phyloP scores from a whole-genome alignment of 2,797 vertebrate genomes.

The Salmo trutta region DNA sequence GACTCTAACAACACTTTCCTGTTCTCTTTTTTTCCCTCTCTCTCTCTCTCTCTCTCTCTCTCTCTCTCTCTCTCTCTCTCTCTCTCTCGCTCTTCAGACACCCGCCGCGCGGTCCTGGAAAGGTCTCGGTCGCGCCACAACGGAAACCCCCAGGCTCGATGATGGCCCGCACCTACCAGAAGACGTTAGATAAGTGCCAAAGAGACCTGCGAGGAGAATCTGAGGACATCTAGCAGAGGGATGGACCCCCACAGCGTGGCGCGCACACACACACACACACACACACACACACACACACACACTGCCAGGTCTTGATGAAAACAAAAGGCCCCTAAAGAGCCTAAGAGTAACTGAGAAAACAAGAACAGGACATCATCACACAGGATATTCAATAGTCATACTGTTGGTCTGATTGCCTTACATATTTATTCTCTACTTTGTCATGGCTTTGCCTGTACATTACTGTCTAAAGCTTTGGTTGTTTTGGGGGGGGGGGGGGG shows the following conservation, averaged over 20 bases:
- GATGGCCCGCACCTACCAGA: slow-evolving; percentile 73
- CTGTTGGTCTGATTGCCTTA: slow-evolving; percentile 57
- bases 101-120: slow-evolving; percentile 89
- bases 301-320: slow-evolving; percentile 28
- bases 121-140: slow-evolving; percentile 96
- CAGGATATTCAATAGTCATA: slow-evolving; percentile 44
- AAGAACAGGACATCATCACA: slow-evolving; percentile 32
- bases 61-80: slow-evolving; percentile 31
- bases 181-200: slow-evolving; percentile 82
- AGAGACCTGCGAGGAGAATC: slow-evolving; percentile 70
- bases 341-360: slow-evolving; percentile 5
- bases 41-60: slow-evolving; percentile 10
- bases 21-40: slow-evolving; percentile 26
- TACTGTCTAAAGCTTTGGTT: slow-evolving; percentile 21
- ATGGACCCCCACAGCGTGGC: slow-evolving; percentile 39
- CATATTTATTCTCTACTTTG: slow-evolving; percentile 64
- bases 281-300: slow-evolving; percentile 11
- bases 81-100: slow-evolving; percentile 76
- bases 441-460: slow-evolving; percentile 40
- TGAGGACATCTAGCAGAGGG: slow-evolving; percentile 55
- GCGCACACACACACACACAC: slow-evolving; percentile 13
- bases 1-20: background rate
- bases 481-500: background rate
- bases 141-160: slow-evolving; percentile 83
- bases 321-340: slow-evolving; percentile 23